phyloP scores from a whole-genome alignment of 2,113 vertebrate genomes.

The Nibea coibor region DNA sequence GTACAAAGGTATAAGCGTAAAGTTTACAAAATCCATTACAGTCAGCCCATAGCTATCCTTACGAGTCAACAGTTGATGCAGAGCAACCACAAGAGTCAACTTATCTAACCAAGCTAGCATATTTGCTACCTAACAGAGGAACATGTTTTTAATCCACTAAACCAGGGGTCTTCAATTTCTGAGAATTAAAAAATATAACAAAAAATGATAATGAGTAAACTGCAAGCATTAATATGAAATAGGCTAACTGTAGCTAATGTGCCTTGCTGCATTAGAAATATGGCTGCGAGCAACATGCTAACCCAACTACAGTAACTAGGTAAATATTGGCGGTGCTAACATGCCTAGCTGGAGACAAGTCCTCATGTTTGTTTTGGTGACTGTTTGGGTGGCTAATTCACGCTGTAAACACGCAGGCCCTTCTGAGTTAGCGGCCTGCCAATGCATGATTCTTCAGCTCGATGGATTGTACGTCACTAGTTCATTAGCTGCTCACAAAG shows the following conservation, averaged over 20 bases:
- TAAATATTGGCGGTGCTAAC: background rate
- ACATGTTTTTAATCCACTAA: too few species aligned
- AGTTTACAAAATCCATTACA: background rate
- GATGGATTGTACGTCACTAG: background rate
- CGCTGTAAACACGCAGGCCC: background rate
- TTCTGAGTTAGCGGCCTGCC: background rate
- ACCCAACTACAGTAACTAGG: too few species aligned
- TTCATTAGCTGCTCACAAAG: constrained; percentile 15
- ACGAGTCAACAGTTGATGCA: background rate
- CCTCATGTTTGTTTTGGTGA: background rate
- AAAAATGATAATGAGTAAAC: too few species aligned
- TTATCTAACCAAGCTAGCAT: background rate
- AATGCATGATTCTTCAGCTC: background rate
- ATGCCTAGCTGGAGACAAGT: background rate
- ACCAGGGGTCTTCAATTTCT: too few species aligned
- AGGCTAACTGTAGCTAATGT: background rate
- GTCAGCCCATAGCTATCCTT: background rate
- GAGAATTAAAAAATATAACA: too few species aligned
- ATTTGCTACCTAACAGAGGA: background rate
- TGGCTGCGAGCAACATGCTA: too few species aligned
- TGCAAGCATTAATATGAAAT: too few species aligned
- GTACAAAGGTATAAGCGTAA: too few species aligned
- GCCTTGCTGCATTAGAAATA: background rate
- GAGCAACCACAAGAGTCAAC: too few species aligned
- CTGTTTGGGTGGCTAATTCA: background rate